phyloP scores from a whole-genome alignment of 2,888 invertebrate species.

The Brachynemurus nebulosus region DNA sequence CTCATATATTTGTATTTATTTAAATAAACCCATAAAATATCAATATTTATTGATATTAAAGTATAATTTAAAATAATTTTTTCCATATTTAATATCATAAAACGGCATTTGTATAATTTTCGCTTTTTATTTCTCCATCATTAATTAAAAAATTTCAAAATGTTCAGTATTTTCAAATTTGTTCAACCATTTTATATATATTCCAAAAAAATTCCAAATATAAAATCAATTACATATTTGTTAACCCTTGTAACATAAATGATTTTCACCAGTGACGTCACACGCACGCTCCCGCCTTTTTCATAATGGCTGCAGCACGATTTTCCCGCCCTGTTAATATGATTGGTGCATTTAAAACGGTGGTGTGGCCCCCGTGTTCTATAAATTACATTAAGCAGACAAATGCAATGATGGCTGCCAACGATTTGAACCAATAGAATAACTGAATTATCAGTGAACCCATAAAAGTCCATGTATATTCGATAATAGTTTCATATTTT shows the following conservation, averaged over 20 bases:
- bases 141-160: background rate
- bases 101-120: background rate
- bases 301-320: slow-evolving; percentile 25
- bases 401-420: slow-evolving; percentile 38
- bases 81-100: too few species aligned
- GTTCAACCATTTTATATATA: background rate
- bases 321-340: slow-evolving; percentile 18
- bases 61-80: too few species aligned
- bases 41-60: too few species aligned
- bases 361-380: slow-evolving; percentile 24
- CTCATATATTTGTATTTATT: too few species aligned
- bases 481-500: background rate
- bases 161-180: too few species aligned
- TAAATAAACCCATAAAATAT: too few species aligned
- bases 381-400: slow-evolving; percentile 28
- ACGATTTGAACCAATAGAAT: slow-evolving; percentile 30
- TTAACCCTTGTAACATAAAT: background rate
- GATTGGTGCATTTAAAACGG: slow-evolving; percentile 25
- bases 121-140: background rate
- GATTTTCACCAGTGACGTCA: background rate
- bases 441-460: background rate
- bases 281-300: slow-evolving; percentile 24
- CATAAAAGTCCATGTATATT: background rate
- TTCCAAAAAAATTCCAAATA: background rate
- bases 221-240: too few species aligned